Percentiles rank a stretch among this genome's conserved stretches.
Conservation (phyloP, 2,888 invertebrate genomes). For the Pyrgus malvae region DNA sequence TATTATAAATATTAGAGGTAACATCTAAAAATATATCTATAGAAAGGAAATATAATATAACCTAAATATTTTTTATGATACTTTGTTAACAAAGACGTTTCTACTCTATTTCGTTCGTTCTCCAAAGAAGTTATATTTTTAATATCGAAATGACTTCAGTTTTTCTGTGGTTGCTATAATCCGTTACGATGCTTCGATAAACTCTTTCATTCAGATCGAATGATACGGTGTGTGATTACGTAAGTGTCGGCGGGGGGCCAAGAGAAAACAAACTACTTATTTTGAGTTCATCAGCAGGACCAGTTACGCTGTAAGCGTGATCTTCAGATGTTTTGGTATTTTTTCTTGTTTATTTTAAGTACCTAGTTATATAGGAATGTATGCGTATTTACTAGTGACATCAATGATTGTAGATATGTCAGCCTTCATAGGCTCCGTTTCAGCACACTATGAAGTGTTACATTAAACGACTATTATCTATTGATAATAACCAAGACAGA, state of each 20-base stretch:
- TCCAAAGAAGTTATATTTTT: background rate
- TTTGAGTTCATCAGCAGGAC: background rate
- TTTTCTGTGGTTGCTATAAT: slow-evolving; percentile 2
- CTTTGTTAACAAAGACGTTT: no score
- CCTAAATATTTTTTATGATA: no score
- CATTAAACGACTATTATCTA: no score
- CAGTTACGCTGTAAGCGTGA: background rate
- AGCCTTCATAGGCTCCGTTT: no score
- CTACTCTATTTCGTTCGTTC: background rate
- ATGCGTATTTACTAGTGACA: no score
- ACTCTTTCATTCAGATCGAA: slow-evolving; percentile 3
- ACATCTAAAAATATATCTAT: no score
- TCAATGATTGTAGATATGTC: no score
- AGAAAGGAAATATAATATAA: no score
- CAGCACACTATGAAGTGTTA: no score
- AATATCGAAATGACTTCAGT: background rate
- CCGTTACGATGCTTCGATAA: slow-evolving; percentile 3
- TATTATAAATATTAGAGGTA: no score
- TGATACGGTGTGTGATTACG: slow-evolving; percentile 11
- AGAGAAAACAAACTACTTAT: background rate
- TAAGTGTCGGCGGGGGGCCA: background rate
- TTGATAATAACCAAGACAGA: no score
- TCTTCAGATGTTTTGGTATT: background rate
- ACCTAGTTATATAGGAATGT: background rate
- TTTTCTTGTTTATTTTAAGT: background rate